phyloP scores from a whole-genome alignment of 2,797 vertebrate species.

The Toxotes lorentzi region DNA sequence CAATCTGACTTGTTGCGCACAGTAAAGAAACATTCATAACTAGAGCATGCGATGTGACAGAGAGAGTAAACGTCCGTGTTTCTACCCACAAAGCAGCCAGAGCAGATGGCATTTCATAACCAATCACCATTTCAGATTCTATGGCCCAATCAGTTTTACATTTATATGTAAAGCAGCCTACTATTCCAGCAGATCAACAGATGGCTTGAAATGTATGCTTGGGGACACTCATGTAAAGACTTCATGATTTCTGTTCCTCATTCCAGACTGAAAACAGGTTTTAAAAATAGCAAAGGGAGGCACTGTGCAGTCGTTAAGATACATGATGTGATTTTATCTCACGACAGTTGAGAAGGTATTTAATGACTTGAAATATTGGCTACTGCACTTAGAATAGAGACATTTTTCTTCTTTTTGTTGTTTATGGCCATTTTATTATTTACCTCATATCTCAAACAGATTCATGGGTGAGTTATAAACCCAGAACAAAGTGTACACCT shows the following conservation, averaged over 20 bases:
- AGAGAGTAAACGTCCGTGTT: constrained; percentile 29
- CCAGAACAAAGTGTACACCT: neutral
- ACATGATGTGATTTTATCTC: constrained; percentile 34
- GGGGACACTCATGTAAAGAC: constrained; percentile 56
- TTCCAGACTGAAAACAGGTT: constrained; percentile 48
- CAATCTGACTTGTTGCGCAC: constrained; percentile 28
- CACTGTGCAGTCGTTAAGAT: constrained; percentile 19
- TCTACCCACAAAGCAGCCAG: constrained; percentile 24
- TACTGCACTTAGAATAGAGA: neutral
- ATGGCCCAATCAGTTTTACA: constrained; percentile 74
- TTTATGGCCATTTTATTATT: constrained; percentile 19
- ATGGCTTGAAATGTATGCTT: constrained; percentile 70
- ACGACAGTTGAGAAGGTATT: constrained; percentile 22
- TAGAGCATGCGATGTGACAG: constrained; percentile 30
- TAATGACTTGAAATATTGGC: constrained; percentile 28
- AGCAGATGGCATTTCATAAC: constrained; percentile 77
- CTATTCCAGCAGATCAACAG: constrained; percentile 70
- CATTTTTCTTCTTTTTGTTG: neutral
- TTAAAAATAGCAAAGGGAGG: constrained; percentile 40
- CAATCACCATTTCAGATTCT: constrained; percentile 73
- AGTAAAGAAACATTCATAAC: neutral
- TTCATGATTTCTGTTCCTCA: constrained; percentile 48
- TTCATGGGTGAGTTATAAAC: neutral
- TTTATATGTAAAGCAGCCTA: constrained; percentile 72
- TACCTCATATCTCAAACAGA: constrained; percentile 30